Evolutionary conservation across 23 tunicate species (phyloP).

Genomic region (Botrylloides violaceus): DNA sequence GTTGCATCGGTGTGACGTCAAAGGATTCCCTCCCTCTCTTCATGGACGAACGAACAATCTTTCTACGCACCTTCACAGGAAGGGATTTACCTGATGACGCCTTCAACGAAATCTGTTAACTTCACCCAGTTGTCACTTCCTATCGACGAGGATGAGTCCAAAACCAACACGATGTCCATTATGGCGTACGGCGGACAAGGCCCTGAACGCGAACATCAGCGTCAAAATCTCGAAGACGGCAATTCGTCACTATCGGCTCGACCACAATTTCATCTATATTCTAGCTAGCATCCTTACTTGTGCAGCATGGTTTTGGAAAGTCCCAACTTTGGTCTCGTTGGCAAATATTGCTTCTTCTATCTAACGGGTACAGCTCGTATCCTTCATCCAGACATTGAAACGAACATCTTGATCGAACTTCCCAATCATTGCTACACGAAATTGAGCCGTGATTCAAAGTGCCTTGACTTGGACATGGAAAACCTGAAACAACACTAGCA

Average conservation of each 20-base stretch:
- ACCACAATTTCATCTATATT: too few species aligned
- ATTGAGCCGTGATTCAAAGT: constrained; percentile 28
- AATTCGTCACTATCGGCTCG: too few species aligned
- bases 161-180: constrained; percentile 20
- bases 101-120: constrained; percentile 6
- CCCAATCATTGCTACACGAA: constrained; percentile 33
- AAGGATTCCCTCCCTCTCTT: too few species aligned
- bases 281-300: constrained; percentile 16
- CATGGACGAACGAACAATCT: too few species aligned
- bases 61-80: too few species aligned
- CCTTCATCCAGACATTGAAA: constrained; percentile 41
- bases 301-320: constrained; percentile 20
- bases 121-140: constrained; percentile 21
- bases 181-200: constrained; percentile 26
- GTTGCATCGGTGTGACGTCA: too few species aligned
- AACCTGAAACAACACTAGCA: too few species aligned
- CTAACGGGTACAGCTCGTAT: constrained; percentile 15
- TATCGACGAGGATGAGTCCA: constrained; percentile 21
- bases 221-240: too few species aligned
- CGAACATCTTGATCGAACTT: constrained; percentile 33
- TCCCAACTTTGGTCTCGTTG: constrained; percentile 6
- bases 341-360: constrained; percentile 3
- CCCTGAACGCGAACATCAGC: too few species aligned
- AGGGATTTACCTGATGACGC: not conserved
- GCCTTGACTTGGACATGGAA: constrained; percentile 28